Conservation (phyloP, 1,140 invertebrate genomes). For the Hermetia illucens region DNA sequence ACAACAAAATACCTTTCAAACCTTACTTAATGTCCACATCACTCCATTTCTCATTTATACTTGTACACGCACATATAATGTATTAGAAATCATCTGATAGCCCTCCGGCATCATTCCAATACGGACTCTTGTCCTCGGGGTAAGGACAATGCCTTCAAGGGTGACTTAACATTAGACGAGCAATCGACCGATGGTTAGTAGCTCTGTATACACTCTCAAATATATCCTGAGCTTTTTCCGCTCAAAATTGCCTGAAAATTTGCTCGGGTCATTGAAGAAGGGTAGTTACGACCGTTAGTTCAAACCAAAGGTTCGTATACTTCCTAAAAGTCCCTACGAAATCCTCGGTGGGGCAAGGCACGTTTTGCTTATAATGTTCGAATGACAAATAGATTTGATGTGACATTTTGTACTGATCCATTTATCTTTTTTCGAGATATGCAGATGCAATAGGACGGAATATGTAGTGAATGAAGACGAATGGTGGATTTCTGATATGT, state of each 20-base stretch:
- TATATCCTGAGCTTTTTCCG: no score
- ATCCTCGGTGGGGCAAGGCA: background rate
- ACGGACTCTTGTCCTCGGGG: no score
- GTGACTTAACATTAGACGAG: no score
- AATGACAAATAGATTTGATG: conserved; percentile 1
- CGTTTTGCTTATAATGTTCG: background rate
- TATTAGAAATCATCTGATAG: no score
- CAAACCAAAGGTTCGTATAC: background rate
- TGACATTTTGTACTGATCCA: background rate
- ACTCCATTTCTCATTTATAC: background rate
- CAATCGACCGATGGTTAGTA: no score
- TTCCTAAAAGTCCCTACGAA: background rate
- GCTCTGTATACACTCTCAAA: background rate
- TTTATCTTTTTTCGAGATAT: background rate
- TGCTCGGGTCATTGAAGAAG: background rate
- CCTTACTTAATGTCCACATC: no score
- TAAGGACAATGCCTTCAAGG: no score
- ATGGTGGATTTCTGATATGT: no score
- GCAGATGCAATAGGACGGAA: no score
- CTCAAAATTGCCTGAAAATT: background rate
- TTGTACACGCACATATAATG: no score
- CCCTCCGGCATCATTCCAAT: no score
- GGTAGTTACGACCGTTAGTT: background rate
- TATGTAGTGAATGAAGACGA: no score
- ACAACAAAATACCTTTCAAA: background rate